Conservation (phyloP, 2,888 invertebrate species). For the Caenorhabditis sp. region DNA sequence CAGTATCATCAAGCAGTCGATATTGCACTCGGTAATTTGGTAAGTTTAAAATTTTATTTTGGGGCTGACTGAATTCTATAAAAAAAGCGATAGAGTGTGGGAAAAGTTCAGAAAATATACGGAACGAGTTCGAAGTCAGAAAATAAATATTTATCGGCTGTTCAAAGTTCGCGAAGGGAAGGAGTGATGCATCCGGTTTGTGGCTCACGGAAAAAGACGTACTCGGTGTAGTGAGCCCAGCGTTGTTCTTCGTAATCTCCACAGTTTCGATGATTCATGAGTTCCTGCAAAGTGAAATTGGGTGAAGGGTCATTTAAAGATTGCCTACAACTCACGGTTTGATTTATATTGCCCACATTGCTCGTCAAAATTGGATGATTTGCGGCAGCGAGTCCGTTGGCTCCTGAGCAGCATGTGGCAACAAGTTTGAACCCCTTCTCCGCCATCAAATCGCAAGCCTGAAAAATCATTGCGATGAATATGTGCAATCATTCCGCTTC, state of each 20-base stretch:
- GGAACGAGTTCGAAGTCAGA: neutral
- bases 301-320: slow-evolving; percentile 27
- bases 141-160: neutral
- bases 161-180: slow-evolving; percentile 64
- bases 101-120: slow-evolving; percentile 1
- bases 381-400: slow-evolving; percentile 86
- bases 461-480: slow-evolving; percentile 15
- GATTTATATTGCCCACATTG: slow-evolving; percentile 61
- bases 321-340: slow-evolving; percentile 52
- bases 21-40: slow-evolving; percentile 91
- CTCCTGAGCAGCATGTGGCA: slow-evolving; percentile 93
- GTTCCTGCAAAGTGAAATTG: slow-evolving; percentile 71
- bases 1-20: slow-evolving; percentile 89
- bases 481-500: too few species aligned
- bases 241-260: slow-evolving; percentile 98
- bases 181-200: slow-evolving; percentile 65
- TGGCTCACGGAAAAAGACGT: slow-evolving; percentile 90
- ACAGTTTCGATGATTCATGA: slow-evolving; percentile 84
- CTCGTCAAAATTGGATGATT: slow-evolving; percentile 74
- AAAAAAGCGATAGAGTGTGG: slow-evolving; percentile 2
- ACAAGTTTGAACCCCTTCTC: slow-evolving; percentile 87
- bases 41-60: slow-evolving; percentile 84
- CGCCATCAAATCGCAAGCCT: slow-evolving; percentile 85
- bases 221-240: slow-evolving; percentile 99
- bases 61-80: slow-evolving; percentile 14